Evolutionary conservation across 2,888 invertebrate species (phyloP), one percentile per base, ranked within the genome.

Genomic region (Hipparchia sbordonii): DNA sequence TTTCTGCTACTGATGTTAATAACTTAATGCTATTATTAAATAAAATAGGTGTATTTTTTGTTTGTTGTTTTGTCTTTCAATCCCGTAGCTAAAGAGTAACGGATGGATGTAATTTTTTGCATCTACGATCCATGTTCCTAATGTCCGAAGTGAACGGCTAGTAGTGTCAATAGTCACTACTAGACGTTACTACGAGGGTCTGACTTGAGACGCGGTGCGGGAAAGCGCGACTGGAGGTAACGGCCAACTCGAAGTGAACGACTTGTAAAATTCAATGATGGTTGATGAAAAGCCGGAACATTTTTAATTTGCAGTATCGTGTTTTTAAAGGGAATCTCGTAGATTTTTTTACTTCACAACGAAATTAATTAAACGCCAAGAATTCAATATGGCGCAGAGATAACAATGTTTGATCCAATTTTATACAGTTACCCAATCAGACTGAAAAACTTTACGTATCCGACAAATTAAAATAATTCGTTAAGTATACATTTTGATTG

Each of bases 291-390:
- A 51, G 7, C 48, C 63, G 10, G 61, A 8, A 48, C 23, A 7
- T 63, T 23, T 51, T 48, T 13, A 63, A 63, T 46, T 62, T 13
- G 62, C 13, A n/a, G 45, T 46, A 6, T 12, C n/a, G 13, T 46
- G 1, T 63, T 61, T 61, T 61, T 61, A 12, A 52, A 54, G 3
- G 45, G 39, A 87, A 85, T 86, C 89, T 88, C 88, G 70, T 61
- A 63, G 68, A 23, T 23, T 61, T 57, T 68, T 73, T 72, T 68
- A 68, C 71, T 57, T 72, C 74, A 45, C 54, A 3, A 56, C 9
- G 51, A 85, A 88, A 88, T 89, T 91, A 89, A 91, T 91, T 90
- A 89, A 90, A 90, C 86, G 86, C 85, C 85, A 90, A 90, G 89
- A 89, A 90, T 90, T 89, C 89, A 91, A 90, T 89, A 87, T 86